Evolutionary conservation across 2,113 vertebrate genomes (phyloP).

Genomic region (Stomatorhinus ivindoensis): DNA sequence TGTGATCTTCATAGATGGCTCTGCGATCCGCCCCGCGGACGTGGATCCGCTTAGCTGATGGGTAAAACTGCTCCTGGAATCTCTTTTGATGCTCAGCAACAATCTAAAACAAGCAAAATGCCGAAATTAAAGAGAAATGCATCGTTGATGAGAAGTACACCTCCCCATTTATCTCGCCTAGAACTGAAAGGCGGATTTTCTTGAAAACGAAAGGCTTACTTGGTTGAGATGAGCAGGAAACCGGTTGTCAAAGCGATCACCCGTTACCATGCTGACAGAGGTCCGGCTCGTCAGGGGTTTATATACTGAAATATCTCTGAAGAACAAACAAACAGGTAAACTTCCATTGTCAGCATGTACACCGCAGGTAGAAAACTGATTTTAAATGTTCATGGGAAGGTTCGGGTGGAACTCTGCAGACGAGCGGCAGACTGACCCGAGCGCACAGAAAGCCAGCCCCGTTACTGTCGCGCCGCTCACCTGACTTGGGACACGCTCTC

Average conservation of each 20-base stretch:
- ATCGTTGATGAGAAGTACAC: background rate
- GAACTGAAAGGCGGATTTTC: background rate
- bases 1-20: constrained; percentile 66
- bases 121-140: background rate
- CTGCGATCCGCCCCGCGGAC: constrained; percentile 59
- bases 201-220: constrained; percentile 38
- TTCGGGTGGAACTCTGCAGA: background rate
- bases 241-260: constrained; percentile 56
- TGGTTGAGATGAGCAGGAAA: constrained; percentile 61
- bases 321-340: constrained; percentile 9
- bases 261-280: constrained; percentile 59
- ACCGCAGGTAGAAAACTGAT: background rate
- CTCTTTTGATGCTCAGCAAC: constrained; percentile 60
- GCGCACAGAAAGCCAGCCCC: background rate
- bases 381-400: background rate
- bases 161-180: background rate
- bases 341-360: background rate
- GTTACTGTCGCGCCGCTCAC: constrained; percentile 36
- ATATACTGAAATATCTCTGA: constrained; percentile 61
- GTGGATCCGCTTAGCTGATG: constrained; percentile 58
- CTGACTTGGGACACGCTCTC: constrained; percentile 67
- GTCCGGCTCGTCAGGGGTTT: constrained; percentile 60
- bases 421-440: background rate
- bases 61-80: constrained; percentile 60
- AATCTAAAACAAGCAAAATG: constrained; percentile 43